Conservation (phyloP, 1,140 invertebrate genomes). For the Drosophila nebulosa region DNA sequence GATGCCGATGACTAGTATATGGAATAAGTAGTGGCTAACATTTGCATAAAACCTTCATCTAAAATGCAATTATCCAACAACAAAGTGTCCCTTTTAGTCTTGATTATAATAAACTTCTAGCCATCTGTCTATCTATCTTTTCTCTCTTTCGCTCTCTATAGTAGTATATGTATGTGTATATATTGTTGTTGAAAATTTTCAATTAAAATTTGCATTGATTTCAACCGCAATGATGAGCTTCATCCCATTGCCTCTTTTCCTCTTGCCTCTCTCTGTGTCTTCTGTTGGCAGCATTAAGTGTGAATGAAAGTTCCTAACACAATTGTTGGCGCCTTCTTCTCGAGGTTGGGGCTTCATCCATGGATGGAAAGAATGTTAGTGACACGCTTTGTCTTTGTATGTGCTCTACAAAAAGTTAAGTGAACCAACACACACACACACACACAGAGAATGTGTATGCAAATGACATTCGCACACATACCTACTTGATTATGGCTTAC, state of each 20-base stretch:
- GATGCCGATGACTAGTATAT: no score
- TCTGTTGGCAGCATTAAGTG: background rate
- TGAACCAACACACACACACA: conserved; percentile 33
- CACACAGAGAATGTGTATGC: background rate
- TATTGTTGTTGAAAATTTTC: conserved; percentile 33
- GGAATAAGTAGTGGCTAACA: background rate
- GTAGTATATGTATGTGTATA: conserved; percentile 7
- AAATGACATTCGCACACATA: background rate
- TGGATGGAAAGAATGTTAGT: conserved; percentile 16
- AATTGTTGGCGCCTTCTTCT: conserved; percentile 32
- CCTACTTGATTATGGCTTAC: conserved; percentile 34
- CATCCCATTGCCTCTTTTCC: background rate
- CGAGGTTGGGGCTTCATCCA: background rate
- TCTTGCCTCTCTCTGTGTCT: background rate
- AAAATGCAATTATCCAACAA: background rate
- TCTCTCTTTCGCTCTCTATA: background rate
- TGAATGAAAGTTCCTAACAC: conserved; percentile 43
- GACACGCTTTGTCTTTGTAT: conserved; percentile 55
- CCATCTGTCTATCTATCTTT: background rate
- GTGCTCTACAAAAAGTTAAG: conserved; percentile 57
- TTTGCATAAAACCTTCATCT: background rate
- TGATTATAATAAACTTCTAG: background rate
- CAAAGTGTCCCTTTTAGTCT: background rate
- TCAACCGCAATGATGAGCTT: conserved; percentile 1
- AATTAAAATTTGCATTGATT: conserved; percentile 54